Conservation (phyloP, 2,113 vertebrate genomes). For the Nothocercus julius region DNA sequence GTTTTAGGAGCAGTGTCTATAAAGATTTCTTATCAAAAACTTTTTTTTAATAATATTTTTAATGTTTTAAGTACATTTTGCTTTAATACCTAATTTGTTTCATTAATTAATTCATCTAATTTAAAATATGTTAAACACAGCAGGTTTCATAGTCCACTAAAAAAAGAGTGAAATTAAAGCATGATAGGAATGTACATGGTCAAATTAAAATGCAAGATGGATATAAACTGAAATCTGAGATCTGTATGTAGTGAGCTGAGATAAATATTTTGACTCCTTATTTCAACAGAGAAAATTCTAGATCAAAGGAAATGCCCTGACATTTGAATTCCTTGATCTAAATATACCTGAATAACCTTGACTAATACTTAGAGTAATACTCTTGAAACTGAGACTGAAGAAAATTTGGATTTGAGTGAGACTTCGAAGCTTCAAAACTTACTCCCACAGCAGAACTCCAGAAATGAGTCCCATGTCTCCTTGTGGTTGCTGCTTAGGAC, state of each 20-base stretch:
- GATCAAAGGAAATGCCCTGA: background rate
- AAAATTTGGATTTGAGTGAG: background rate
- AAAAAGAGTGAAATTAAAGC: background rate
- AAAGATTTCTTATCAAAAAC: background rate
- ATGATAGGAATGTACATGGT: background rate
- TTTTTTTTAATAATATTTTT: background rate
- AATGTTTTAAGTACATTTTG: background rate
- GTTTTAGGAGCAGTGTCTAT: background rate
- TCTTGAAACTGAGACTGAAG: background rate
- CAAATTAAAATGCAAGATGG: background rate
- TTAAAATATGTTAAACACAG: background rate
- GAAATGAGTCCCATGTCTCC: background rate
- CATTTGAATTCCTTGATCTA: background rate
- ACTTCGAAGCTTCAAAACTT: background rate
- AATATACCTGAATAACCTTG: background rate
- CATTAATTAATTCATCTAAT: no score
- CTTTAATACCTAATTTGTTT: background rate
- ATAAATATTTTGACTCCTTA: background rate
- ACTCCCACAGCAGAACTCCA: background rate
- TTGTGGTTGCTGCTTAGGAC: background rate
- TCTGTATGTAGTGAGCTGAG: background rate
- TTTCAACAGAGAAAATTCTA: background rate
- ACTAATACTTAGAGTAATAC: background rate
- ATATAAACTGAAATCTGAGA: background rate
- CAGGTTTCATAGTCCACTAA: background rate